Evolutionary conservation across 2,797 vertebrate genomes (phyloP).

Genomic region (Meriones psammophilus): DNA sequence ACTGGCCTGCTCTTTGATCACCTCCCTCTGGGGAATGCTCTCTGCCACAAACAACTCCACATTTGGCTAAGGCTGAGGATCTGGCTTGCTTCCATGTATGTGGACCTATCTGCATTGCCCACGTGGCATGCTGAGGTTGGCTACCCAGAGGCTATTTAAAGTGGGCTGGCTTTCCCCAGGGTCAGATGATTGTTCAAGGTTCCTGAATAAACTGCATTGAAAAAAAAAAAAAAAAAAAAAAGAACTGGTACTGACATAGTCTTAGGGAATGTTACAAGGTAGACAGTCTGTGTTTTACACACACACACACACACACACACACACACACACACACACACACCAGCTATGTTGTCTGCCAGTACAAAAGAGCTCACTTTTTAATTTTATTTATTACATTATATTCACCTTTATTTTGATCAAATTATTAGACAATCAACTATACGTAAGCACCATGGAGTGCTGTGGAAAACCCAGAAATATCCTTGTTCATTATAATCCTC

Average conservation of each 20-base stretch:
- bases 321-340: background rate
- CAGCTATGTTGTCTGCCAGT: background rate
- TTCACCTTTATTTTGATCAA: constrained; percentile 21
- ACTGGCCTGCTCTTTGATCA: no score
- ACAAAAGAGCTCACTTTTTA: background rate
- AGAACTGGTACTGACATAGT: background rate
- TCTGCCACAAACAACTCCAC: no score
- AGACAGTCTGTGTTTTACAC: background rate
- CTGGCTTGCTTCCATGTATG: no score
- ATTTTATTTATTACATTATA: background rate
- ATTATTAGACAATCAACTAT: background rate
- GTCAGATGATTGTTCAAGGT: no score
- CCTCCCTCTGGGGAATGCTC: no score
- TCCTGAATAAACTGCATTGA: no score
- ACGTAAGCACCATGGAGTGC: background rate
- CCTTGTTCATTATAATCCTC: background rate
- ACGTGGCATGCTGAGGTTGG: no score
- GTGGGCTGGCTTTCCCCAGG: no score
- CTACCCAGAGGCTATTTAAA: no score
- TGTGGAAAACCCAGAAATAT: background rate
- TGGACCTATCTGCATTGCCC: no score
- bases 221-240: no score
- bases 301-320: background rate
- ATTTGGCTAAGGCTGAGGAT: no score
- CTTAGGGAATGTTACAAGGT: constrained; percentile 16